Percentiles rank a stretch among this genome's conserved stretches.
Evolutionary conservation across 1,140 invertebrate genomes (phyloP).

Genomic region (Mactra quadrangularis): DNA sequence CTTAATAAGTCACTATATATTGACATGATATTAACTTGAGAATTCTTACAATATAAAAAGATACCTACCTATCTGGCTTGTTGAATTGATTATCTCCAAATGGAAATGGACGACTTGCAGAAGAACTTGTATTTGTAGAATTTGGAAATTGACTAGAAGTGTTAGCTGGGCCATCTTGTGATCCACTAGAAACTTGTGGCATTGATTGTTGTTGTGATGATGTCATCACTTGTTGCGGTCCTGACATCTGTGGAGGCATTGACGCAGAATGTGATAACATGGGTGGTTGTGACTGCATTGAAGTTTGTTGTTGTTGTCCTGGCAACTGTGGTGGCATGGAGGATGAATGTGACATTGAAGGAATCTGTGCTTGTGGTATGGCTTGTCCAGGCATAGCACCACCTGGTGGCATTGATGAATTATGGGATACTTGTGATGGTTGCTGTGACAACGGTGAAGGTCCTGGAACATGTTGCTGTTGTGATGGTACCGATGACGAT

Average conservation of each 20-base stretch:
- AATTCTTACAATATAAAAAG: too few relatives aligned
- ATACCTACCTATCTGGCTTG: slow-evolving; percentile 65
- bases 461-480: slow-evolving; percentile 1
- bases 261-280: not conserved
- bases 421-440: not conserved
- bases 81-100: slow-evolving; percentile 67
- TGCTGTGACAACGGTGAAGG: not conserved
- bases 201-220: not conserved
- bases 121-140: slow-evolving; percentile 24
- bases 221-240: not conserved
- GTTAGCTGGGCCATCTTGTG: slow-evolving; percentile 27
- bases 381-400: slow-evolving; percentile 18
- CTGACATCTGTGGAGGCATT: slow-evolving; percentile 31
- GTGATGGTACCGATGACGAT: not conserved
- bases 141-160: slow-evolving; percentile 52
- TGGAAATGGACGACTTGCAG: slow-evolving; percentile 61
- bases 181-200: not conserved
- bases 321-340: slow-evolving; percentile 29
- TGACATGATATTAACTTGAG: too few relatives aligned
- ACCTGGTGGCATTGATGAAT: slow-evolving; percentile 8
- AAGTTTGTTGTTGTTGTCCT: slow-evolving; percentile 8
- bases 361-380: slow-evolving; percentile 12
- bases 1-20: too few relatives aligned
- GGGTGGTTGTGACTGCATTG: slow-evolving; percentile 11
- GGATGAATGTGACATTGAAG: slow-evolving; percentile 29